Base-by-base conservation (phyloP, 2,888 invertebrate genomes). In the Oscheius sp. region DNA sequence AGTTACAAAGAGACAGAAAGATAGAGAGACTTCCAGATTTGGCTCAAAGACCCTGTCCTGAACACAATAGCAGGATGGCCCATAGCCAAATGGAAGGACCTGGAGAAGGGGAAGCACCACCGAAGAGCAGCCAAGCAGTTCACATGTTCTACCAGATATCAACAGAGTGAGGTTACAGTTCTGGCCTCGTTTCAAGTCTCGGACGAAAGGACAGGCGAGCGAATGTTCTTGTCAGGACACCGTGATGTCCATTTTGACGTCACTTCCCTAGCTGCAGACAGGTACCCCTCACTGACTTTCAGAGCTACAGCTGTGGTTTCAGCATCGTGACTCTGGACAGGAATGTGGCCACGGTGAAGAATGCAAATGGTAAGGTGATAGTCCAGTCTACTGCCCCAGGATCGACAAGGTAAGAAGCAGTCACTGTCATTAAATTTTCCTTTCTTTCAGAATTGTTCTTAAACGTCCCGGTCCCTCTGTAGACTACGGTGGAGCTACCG, bases 191-290 rank as follows among this genome's bases (percentile, higher is more conserved):
- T 87, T 70, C 85, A 82, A 77, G 80, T 86, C 5, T 82, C 83
- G 21, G 86, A 87, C 70, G 79, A 82, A 21, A 76, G 78, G 62
- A 87, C 82, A 9, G 85, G 85, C 13, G 86, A 87, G 62, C 75
- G 79, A 35, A 59, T 80, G n/a, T 87, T 78, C 75, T 77, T 87
- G 4, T 78, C 81, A 9, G 84, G 85, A 7, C 75, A 79, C 42
- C 75, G 79, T 55, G 83, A 85, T 55, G 73, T 82, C n/a, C 76
- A 84, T n/a, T 83, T 87, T 62, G 87, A 87, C 73, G 83, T 87
- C 10, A 87, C 87, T 2, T 68, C 77, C n/a, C 68, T 80, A n/a
- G 77, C 76, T 10, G 75, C 72, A 13, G 65, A 60, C 53, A 70
- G 70, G 65, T 73, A 13, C 7, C n/a, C 11, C 13, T 68, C 37